Conservation (phyloP, 2,797 vertebrate species). For the Schizopygopsis malacanthus region DNA sequence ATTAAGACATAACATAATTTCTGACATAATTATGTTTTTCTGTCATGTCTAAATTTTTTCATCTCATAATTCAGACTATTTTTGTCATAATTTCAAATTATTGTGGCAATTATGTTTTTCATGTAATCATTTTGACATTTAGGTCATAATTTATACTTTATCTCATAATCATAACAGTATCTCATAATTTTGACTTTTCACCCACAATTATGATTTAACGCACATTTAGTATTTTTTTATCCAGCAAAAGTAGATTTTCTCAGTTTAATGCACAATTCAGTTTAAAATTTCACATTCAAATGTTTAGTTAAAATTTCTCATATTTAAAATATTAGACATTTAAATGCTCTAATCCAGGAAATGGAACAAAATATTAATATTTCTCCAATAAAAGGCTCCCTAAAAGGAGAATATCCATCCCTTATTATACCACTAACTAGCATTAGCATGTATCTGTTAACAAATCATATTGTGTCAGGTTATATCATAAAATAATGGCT, state of each 20-base stretch:
- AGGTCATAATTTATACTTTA: no score
- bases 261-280: background rate
- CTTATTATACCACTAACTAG: background rate
- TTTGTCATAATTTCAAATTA: background rate
- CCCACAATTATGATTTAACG: background rate
- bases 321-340: background rate
- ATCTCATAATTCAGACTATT: background rate
- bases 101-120: background rate
- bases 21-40: background rate
- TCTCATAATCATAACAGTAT: background rate
- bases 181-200: background rate
- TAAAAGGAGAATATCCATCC: background rate
- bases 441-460: background rate
- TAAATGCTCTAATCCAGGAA: background rate
- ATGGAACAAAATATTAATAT: background rate
- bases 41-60: background rate
- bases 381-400: background rate
- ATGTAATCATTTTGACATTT: background rate
- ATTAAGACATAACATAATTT: background rate
- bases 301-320: background rate
- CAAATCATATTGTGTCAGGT: background rate
- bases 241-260: background rate
- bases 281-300: background rate
- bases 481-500: background rate
- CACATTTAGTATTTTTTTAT: background rate